A percentile compares a stretch with the other conserved stretches of the same genome.
phyloP scores from a whole-genome alignment of 2,113 vertebrate genomes.

The Thryonomys swinderianus region DNA sequence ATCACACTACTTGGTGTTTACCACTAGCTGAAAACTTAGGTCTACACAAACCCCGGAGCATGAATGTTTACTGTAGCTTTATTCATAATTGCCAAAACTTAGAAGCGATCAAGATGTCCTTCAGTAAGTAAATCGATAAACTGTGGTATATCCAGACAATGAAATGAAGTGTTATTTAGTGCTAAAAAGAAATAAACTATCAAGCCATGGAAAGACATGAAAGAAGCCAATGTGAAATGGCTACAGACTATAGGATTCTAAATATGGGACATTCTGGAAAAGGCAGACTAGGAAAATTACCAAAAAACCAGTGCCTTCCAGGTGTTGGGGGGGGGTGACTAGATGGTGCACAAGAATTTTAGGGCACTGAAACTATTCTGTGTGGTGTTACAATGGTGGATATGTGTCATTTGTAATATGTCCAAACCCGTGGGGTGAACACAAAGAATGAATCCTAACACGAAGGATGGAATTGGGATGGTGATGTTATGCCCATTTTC shows the following conservation, averaged over 20 bases:
- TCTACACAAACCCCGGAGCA: neutral
- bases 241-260: neutral
- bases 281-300: neutral
- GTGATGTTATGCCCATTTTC: neutral
- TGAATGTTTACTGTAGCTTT: neutral
- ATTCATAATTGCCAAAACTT: neutral
- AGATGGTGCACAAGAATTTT: neutral
- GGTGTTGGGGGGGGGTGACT: neutral
- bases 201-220: neutral
- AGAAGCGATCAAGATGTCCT: neutral
- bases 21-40: neutral
- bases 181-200: neutral
- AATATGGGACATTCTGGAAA: neutral
- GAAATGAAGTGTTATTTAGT: neutral
- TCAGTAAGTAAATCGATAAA: neutral
- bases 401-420: neutral
- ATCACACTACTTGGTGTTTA: neutral
- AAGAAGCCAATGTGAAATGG: neutral
- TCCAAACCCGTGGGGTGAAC: neutral
- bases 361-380: neutral
- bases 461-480: neutral
- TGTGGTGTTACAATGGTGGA: fast-evolving
- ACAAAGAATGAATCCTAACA: neutral
- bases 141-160: neutral
- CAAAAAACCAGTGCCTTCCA: neutral